Evolutionary conservation across 2,797 vertebrate species (phyloP), one percentile per base, ranked within the genome.

Genomic region (Euphonia xanthogaster): DNA sequence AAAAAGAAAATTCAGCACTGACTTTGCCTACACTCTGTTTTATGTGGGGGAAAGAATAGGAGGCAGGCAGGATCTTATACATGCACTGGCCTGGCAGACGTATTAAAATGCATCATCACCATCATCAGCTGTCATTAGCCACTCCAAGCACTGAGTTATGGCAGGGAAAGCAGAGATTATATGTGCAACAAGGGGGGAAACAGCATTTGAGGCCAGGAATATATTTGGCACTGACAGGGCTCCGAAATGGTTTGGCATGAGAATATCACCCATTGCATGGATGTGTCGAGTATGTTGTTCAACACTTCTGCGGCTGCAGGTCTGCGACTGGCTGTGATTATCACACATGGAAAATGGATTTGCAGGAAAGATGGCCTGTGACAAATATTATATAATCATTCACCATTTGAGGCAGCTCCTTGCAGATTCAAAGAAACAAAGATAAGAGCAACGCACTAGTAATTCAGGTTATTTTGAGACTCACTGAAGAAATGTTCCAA

Each of bases 181-280:
- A 67, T 40, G 42, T 28, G 63, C 67, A 89, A 27, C 18, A 77
- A 76, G 61, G 42, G 28, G 28, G 7, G 48, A 90, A 93, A 30
- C 58, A 86, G 35, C 53, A 47, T 82, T 94, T 89, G 75, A 90
- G 65, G 80, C 83, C 94, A 92, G 83, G 77, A 78, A 67, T 82
- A 22, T 67, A 70, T 93, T 84, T 93, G 95, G 90, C 80, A 88
- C 40, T 35, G 44, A 37, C 30, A 82, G 51, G 22, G 23, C 37
- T 66, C 73, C 27, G 66, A 63, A 88, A 84, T 84, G 1, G 1
- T 79, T 93, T 92, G 92, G 88, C 93, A 87, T 40, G 63, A 85
- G 91, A 76, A 42, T 39, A 48, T 40, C 83, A 71, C 72, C 74
- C 88, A 19, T 87, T 67, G 15, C 80, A 54, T 12, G 66, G 66